These are phyloP conservation scores for Harmothoe impar DNA, from an alignment of 2,888 invertebrate genomes.

Conservation along the genomic window DNA sequence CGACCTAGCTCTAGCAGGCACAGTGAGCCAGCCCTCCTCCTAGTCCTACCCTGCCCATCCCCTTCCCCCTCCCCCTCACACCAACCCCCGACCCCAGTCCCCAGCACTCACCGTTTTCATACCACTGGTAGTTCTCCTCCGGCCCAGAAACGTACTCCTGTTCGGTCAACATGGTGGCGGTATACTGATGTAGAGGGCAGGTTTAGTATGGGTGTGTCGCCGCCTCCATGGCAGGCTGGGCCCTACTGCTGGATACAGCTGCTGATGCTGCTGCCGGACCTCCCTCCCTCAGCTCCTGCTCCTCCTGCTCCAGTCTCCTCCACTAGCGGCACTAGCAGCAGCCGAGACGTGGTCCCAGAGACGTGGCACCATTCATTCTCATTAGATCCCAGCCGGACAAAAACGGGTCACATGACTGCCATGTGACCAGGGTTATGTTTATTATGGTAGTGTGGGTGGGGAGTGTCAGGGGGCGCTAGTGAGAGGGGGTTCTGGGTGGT, in stretches of 20 bases:
- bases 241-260: background rate
- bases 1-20: background rate
- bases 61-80: background rate
- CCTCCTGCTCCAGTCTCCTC: background rate
- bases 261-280: background rate
- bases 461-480: background rate
- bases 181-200: background rate
- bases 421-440: slow-evolving; percentile 44
- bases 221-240: background rate
- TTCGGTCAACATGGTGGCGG: slow-evolving; percentile 53
- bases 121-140: slow-evolving; percentile 61
- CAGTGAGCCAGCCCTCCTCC: background rate
- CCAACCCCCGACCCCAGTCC: background rate
- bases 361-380: slow-evolving; percentile 53
- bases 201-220: no score
- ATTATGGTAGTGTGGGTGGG: background rate
- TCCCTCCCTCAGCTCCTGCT: background rate
- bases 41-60: background rate
- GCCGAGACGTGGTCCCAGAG: background rate
- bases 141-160: slow-evolving; percentile 61
- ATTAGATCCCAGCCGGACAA: slow-evolving; percentile 52
- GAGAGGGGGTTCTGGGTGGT: background rate
- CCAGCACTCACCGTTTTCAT: slow-evolving; percentile 57
- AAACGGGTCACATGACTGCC: slow-evolving; percentile 42
- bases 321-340: background rate